Base-by-base conservation (phyloP, 2,888 invertebrate genomes). In the Pollenia amentaria region DNA sequence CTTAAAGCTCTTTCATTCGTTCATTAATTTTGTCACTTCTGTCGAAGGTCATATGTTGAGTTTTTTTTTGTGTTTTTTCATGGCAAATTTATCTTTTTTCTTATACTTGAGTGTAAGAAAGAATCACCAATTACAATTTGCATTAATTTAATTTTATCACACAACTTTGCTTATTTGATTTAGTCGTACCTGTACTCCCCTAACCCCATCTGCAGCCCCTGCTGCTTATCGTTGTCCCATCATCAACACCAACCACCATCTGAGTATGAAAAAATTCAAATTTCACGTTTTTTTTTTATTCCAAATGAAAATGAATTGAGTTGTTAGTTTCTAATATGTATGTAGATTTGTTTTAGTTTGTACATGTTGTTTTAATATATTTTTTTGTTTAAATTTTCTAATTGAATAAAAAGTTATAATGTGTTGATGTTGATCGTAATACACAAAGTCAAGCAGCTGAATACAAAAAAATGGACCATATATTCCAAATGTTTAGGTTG, bases 121-220 rank as follows among this genome's bases (percentile, higher is more conserved):
- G 79, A 62, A 69, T 46, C 75, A 69, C 60, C 67, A 84, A 79
- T 84, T 84, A 79, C 70, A 84, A 80, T 85, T 85, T 80, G 80
- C 75, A 64, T 85, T 76, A 76, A 85, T 85, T 85, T 72, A 70
- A 76, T 80, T 76, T 64, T 76, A 80, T 80, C 40, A 84, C 42
- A 72, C 12, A 77, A 53, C 38, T 65, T 80, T 55, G 38, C 64
- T 64, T 64, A 16, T 72, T 51, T 69, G 53, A 48, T 80, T 64
- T 64, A 62, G 10, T 21, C 44, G 12, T 16, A 0, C 42, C 16
- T 11, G 18, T 18, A 16, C 8, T 3, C 16, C n/a, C 14, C 55
- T 14, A 21, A 29, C 40, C 16, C 38, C 18, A 62, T 16, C 12
- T 12, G 11, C 4, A 29, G n/a, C 16, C 29, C 53, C 55, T 16